Conservation (phyloP, 1,140 invertebrate species). For the Drosophila azteca region DNA sequence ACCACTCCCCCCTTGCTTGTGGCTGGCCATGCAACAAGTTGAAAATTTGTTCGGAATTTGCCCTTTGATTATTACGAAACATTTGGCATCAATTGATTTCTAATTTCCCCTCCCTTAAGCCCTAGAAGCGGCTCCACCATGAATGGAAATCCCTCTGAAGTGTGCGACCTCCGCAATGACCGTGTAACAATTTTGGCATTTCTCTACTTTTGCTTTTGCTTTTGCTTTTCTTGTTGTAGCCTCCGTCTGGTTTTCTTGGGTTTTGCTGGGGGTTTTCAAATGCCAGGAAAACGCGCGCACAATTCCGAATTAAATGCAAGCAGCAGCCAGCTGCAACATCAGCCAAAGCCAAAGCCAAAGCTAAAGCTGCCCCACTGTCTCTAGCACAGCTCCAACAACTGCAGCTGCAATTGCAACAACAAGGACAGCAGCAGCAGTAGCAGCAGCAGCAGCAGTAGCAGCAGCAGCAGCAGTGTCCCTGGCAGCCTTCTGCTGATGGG, state of each 20-base stretch:
- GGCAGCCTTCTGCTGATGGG: too few species aligned
- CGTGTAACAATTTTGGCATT: slow-evolving; percentile 74
- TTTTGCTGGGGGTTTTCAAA: slow-evolving; percentile 3
- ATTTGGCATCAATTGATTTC: slow-evolving; percentile 23
- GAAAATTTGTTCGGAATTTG: slow-evolving; percentile 19
- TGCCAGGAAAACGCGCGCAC: slow-evolving; percentile 60
- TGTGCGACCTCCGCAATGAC: slow-evolving; percentile 75
- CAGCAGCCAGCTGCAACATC: neutral
- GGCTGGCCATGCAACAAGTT: slow-evolving; percentile 35
- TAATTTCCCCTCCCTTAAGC: slow-evolving; percentile 28
- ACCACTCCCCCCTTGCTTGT: neutral
- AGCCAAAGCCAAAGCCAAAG: too few species aligned
- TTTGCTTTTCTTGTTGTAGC: neutral
- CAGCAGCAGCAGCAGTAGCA: too few species aligned
- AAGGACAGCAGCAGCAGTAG: too few species aligned
- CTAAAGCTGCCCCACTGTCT: neutral
- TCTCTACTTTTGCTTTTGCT: neutral
- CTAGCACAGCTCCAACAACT: slow-evolving; percentile 8
- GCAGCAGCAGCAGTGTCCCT: too few species aligned
- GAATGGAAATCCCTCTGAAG: slow-evolving; percentile 39
- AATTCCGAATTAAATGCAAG: slow-evolving; percentile 37
- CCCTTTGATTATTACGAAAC: slow-evolving; percentile 38
- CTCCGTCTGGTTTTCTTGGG: neutral
- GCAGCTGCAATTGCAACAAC: too few species aligned
- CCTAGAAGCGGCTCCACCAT: slow-evolving; percentile 36